Evolutionary conservation across 2,797 vertebrate genomes (phyloP).

Genomic region (Chrysocyon brachyurus): DNA sequence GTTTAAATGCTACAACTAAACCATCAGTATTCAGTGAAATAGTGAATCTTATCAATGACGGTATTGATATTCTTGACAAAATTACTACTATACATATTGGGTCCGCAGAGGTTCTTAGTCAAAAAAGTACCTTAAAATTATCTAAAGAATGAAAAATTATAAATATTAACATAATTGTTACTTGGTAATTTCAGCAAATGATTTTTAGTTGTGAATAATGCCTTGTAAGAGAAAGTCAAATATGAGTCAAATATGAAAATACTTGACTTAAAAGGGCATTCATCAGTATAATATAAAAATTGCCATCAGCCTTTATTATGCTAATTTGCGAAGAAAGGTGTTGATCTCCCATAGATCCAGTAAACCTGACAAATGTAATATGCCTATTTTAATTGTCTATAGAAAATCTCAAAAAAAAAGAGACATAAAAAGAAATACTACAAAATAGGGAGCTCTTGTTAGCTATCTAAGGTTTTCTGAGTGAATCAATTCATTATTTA

Average conservation of each 20-base stretch:
- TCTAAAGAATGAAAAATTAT: background rate
- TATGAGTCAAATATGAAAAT: background rate
- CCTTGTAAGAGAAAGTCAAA: background rate
- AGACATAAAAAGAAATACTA: background rate
- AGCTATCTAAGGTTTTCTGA: background rate
- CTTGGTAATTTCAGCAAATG: background rate
- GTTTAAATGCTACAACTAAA: background rate
- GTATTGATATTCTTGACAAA: background rate
- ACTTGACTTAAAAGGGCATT: background rate
- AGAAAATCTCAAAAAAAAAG: background rate
- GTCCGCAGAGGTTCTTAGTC: background rate
- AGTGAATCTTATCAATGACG: background rate
- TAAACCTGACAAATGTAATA: background rate
- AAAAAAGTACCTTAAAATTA: slow-evolving; percentile 49
- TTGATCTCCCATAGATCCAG: background rate
- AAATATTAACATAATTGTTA: background rate
- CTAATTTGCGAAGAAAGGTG: background rate
- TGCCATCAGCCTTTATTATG: background rate
- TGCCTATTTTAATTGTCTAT: background rate
- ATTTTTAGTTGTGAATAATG: background rate
- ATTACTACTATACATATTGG: background rate
- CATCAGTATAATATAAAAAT: background rate
- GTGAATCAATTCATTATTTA: background rate
- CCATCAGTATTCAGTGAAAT: background rate
- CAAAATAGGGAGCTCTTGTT: background rate